These are phyloP conservation scores for Agonum fuliginosum DNA, from an alignment of 2,888 invertebrate genomes.

Conservation along the genomic window DNA sequence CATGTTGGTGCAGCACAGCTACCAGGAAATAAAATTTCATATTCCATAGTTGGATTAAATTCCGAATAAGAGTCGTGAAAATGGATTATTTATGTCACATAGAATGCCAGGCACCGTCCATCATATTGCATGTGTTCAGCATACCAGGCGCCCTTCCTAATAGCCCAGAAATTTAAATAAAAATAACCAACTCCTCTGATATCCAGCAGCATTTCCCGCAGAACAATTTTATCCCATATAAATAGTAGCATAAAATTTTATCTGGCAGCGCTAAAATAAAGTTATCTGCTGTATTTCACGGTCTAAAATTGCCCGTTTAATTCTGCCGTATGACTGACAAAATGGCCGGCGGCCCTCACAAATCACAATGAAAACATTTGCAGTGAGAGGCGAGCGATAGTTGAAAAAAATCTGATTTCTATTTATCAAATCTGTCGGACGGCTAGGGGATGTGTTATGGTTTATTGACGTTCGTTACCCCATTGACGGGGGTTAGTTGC, in stretches of 20 bases:
- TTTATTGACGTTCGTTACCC: constrained; percentile 42
- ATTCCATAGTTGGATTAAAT: constrained; percentile 37
- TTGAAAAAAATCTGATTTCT: constrained; percentile 46
- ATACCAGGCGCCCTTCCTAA: constrained; percentile 19
- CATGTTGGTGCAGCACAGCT: not conserved
- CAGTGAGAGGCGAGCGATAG: constrained; percentile 26
- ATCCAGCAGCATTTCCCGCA: constrained; percentile 20
- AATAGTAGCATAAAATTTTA: constrained; percentile 45
- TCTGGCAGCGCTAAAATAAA: constrained; percentile 38
- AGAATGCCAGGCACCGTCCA: constrained; percentile 28
- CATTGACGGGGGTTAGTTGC: constrained; percentile 9
- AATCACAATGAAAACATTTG: constrained; percentile 43
- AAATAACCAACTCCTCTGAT: constrained; percentile 44
- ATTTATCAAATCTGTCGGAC: constrained; percentile 46
- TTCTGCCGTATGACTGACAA: constrained; percentile 44
- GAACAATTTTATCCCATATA: constrained; percentile 29
- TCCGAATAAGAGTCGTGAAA: constrained; percentile 23
- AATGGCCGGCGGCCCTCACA: constrained; percentile 24
- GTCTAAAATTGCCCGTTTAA: constrained; percentile 43
- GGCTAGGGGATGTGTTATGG: constrained; percentile 23
- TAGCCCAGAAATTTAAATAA: constrained; percentile 47
- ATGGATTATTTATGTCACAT: constrained; percentile 48
- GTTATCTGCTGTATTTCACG: constrained; percentile 51
- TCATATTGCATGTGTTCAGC: constrained; percentile 32
- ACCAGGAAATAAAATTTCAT: constrained; percentile 12